Evolutionary conservation across 2,113 vertebrate species (phyloP).

Genomic region (Anoplopoma fimbria): DNA sequence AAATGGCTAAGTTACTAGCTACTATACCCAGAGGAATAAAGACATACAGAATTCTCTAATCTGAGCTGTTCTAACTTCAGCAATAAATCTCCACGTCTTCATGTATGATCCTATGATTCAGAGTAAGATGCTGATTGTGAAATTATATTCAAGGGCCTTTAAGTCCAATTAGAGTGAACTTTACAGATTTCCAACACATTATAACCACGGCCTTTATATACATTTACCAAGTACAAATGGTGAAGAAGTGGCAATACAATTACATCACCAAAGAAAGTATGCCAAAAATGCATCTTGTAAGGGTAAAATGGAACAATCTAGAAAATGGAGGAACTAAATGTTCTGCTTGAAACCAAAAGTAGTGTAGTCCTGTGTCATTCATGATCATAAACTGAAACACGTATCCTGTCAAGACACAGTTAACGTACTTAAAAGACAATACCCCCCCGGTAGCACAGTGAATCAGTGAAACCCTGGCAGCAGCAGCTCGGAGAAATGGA

Average conservation of each 20-base stretch:
- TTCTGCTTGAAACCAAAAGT: conserved; percentile 5
- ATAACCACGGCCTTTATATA: neutral
- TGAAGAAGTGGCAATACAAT: neutral
- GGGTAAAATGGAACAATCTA: neutral
- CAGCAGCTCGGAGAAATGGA: conserved; percentile 33
- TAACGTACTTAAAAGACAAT: conserved; percentile 45
- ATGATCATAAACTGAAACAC: conserved; percentile 44
- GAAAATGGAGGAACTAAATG: conserved; percentile 7
- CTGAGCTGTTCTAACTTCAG: neutral
- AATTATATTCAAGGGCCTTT: neutral
- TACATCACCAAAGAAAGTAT: neutral
- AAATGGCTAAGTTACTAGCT: neutral
- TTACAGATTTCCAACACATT: neutral
- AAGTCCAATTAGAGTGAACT: neutral
- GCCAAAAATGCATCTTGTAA: neutral
- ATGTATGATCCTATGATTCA: neutral
- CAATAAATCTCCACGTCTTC: neutral
- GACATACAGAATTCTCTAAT: too few relatives aligned
- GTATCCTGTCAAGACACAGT: conserved; percentile 46
- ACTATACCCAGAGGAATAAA: neutral
- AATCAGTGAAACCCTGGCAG: conserved; percentile 33
- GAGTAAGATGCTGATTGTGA: neutral
- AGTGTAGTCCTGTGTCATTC: neutral
- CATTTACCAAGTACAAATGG: neutral
- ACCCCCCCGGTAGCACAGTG: conserved; percentile 18